phyloP scores from a whole-genome alignment of 1,140 invertebrate genomes.

The Atta texana region DNA sequence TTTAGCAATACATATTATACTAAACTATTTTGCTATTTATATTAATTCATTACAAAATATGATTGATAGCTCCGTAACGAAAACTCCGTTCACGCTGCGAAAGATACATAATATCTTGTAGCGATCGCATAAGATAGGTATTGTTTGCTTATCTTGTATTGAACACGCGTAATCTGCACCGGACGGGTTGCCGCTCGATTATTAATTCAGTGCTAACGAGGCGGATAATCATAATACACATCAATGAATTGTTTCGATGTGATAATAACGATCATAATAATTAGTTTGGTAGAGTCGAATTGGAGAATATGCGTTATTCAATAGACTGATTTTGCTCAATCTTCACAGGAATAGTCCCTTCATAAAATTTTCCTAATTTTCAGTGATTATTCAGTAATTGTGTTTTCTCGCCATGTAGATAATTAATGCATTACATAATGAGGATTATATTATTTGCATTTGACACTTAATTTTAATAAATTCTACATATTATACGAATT shows the following conservation, averaged over 20 bases:
- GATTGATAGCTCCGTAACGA: background rate
- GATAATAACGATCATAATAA: conserved; percentile 69
- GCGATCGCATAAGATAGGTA: conserved; percentile 46
- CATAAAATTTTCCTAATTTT: conserved; percentile 22
- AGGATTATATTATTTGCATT: background rate
- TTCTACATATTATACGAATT: background rate
- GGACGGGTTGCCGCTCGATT: conserved; percentile 35
- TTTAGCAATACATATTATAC: background rate
- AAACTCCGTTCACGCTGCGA: background rate
- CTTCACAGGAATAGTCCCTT: background rate
- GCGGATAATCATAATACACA: conserved; percentile 59
- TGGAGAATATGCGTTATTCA: conserved; percentile 44
- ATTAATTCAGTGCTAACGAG: conserved; percentile 67
- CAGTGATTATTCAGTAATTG: conserved; percentile 1
- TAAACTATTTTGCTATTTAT: background rate
- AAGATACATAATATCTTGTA: conserved; percentile 40
- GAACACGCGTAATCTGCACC: conserved; percentile 44
- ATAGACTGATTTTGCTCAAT: background rate
- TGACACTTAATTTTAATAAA: background rate
- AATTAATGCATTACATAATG: conserved; percentile 1
- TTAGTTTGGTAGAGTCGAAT: conserved; percentile 62
- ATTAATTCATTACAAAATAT: background rate
- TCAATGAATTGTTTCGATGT: conserved; percentile 66
- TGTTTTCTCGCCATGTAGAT: background rate
- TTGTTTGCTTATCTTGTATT: conserved; percentile 54